Evolutionary conservation across 2,888 invertebrate species (phyloP), one percentile per base, ranked within the genome.

Genomic region (Ichneumoninae sp.): DNA sequence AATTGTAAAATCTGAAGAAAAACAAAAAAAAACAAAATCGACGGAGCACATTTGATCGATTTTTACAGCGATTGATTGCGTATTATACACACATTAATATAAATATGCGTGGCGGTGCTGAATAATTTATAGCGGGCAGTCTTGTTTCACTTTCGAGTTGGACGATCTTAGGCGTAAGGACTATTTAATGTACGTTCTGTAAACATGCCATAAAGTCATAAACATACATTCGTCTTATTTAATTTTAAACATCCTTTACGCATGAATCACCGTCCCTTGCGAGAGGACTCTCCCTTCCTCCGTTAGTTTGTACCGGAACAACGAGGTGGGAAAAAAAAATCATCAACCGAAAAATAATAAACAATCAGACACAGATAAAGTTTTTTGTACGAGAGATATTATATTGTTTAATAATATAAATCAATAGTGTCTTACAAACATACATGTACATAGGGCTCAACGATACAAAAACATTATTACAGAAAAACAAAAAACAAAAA

Each of bases 341-440:
- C 26, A 74, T 30, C 66, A 26, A 10, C 5, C 36, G 50, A 60
- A 30, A 54, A 84, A 85, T 76, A 52, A 82, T 19, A 69, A 68
- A 86, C 81, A 83, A 76, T 75, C 47, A 80, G 68, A 71, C 80
- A 83, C 79, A 66, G 54, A 36, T 62, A 19, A 44, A 19, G 16
- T 75, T 74, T 87, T 87, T 87, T 87, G 84, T 87, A 88, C 85
- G 87, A 86, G 88, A 89, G 86, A 86, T 86, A 81, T 88, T 87
- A 87, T 89, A 89, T 87, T 86, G 88, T 89, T 90, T 87, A 88
- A 90, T 91, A 86, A 91, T 90, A 91, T 89, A 91, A 91, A 92
- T 91, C 89, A 91, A 89, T 89, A 87, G 87, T 88, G 86, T 89
- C 87, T 91, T 90, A 90, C 89, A 91, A 90, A 91, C 90, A 86